Evolutionary conservation across 2,888 invertebrate species (phyloP), one percentile per base, ranked within the genome.

Genomic region (Spatulosminthurus flaviceps): DNA sequence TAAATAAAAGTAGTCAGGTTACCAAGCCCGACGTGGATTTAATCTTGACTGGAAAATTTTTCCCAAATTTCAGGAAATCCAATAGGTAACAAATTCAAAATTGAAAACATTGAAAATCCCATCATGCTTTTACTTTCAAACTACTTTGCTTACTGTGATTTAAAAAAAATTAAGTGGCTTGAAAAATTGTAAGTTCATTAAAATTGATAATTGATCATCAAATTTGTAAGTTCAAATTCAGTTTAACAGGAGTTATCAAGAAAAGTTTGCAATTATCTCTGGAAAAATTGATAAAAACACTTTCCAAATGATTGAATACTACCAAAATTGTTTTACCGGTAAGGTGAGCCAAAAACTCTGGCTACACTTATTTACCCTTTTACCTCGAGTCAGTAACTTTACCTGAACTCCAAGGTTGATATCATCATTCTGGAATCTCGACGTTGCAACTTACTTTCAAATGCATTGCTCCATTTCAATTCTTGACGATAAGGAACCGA

Each of bases 11-110:
- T 28, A 28, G 69, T 29, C 69, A 29, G 69, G 69, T 26, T 69
- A 69, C 69, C 69, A 51, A 69, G 69, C 69, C 69, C 28, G 69
- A 29, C 69, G 69, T n/a, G 51, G 51, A 19, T 51, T 51, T 51
- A 51, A 51, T 19, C 51, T 51, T 51, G 51, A 51, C 34, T 34
- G 9, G 4, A 34, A 34, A 34, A 7, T 34, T 9, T 7, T 34
- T 34, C 34, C 34, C 9, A 9, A 4, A 34, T 34, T 34, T 51
- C 16, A 51, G 16, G 7, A 51, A 51, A n/a, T 34, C 5, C 34
- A 9, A 9, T 34, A 51, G 51, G 16, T 51, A 51, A 51, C 16
- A 51, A 34, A 34, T 34, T 9, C 34, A 34, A 34, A 34, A 51
- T 51, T 51, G 19, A 51, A 51, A 51, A 51, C n/a, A 51, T 51